Evolutionary conservation across 2,797 vertebrate species (phyloP), one percentile per base, ranked within the genome.

Genomic region (Numenius phaeopus): DNA sequence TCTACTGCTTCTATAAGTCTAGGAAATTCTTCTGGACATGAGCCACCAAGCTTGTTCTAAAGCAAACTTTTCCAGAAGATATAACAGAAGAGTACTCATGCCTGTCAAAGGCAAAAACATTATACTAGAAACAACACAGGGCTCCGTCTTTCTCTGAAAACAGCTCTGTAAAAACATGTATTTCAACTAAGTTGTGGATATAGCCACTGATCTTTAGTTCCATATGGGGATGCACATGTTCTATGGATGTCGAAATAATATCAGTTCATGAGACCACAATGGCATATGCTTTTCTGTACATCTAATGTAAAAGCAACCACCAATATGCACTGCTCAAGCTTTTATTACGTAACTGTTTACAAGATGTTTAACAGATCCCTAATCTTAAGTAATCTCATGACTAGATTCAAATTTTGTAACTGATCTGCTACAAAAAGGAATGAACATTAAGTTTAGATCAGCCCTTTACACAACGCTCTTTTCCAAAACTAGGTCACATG

Each of bases 321-420:
- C 9, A 44, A 76, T 34, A 50, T 5, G 24, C 19, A 34, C 11
- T 42, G 46, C n/a, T 88, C 29, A 65, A 93, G 40, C 81, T 90
- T 96, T 92, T 96, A 96, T 86, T 97, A 94, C 39, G 30, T 55
- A 89, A 92, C 30, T 50, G 58, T 44, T 73, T 32, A 82, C 58
- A 87, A 44, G 26, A 10, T 58, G 12, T 89, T 83, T 59, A 96
- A 96, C 84, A 94, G 20, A 58, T 46, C 11, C 32, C 79, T 50
- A 42, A 79, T 6, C 7, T n/a, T 34, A 72, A 23, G 32, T 37
- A 29, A 57, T 5, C 1, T 1, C 9, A 77, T 61, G 7, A 44
- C 34, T 54, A 47, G 7, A 75, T 16, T 18, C 2, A 16, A 69
- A 71, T 71, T 46, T 75, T 59, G 3, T 50, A 93, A 95, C 44